Evolutionary conservation across 2,797 vertebrate genomes (phyloP), one percentile per base, ranked within the genome.

Genomic region (Trematomus bernacchii): DNA sequence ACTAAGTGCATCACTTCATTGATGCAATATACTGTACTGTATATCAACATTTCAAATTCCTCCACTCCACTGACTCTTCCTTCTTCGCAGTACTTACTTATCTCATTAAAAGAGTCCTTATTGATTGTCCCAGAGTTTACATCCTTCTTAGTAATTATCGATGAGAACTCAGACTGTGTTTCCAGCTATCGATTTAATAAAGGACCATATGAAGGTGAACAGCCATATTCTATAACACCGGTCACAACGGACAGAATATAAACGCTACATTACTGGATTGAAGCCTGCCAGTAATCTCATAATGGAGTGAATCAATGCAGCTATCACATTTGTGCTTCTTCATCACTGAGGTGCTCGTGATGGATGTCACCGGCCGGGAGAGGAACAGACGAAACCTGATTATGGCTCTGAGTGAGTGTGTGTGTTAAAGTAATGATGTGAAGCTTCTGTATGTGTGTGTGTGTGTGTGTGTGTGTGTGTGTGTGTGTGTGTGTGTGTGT

Each of bases 221-320:
- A 9, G 58, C 47, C 70, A 60, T 70, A 87, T 85, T 85, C 75
- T 68, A 8, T 80, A 73, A 74, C 80, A 73, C 50, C 71, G 7
- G 12, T 73, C 66, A 60, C 78, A 65, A 4, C 74, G 70, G 70
- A 81, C 66, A 76, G 72, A 76, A 40, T 63, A 64, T 71, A 48
- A 87, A 84, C 13, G 23, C 78, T 72, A 5, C 83, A 80, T 80
- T 80, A 83, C 79, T 74, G 71, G 55, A 77, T 33, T 88, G 85
- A 88, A 79, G 80, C 83, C 85, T 84, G 88, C 83, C 86, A 79
- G 83, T 87, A 84, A 90, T 84, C 75, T 79, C 59, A 75, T 89
- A 80, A 86, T 51, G 71, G 66, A 44, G 23, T 3, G 21, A 84
- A 88, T 91, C 88, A 68, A 91, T 89, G 73, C 62, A 21, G 73